Evolutionary conservation across 2,797 vertebrate species (phyloP).

Genomic region (Pseudomugil tenellus): DNA sequence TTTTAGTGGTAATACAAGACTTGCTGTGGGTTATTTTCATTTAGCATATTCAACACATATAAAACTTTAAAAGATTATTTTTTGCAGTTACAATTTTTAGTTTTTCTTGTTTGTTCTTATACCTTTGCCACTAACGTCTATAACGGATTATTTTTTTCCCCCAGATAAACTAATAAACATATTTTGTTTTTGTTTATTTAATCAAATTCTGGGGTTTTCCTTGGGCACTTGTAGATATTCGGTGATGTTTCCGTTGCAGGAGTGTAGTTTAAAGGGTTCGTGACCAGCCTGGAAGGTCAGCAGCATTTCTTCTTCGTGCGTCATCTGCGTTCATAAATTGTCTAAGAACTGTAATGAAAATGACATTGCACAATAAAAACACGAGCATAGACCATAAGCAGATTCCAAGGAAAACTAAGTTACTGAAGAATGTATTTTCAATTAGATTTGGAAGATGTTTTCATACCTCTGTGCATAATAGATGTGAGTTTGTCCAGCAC

Average conservation of each 20-base stretch:
- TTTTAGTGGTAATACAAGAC: too few relatives aligned
- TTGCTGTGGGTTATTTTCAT: too few relatives aligned
- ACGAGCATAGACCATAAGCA: neutral
- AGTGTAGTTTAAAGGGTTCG: neutral
- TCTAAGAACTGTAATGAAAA: neutral
- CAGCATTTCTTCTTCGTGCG: conserved; percentile 15
- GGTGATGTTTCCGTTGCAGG: neutral
- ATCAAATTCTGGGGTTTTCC: neutral
- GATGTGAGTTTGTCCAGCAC: conserved; percentile 21
- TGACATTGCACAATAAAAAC: conserved; percentile 5
- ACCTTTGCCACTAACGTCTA: neutral
- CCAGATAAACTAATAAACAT: neutral
- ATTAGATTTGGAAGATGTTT: conserved; percentile 17
- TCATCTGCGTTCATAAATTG: conserved; percentile 1
- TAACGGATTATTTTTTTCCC: neutral
- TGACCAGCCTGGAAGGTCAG: conserved; percentile 24
- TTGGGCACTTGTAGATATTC: neutral
- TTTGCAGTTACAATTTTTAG: too few relatives aligned
- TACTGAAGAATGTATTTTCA: neutral
- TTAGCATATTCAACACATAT: too few relatives aligned
- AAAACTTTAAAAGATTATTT: too few relatives aligned
- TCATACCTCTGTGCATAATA: conserved; percentile 12
- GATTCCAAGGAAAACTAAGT: conserved; percentile 7
- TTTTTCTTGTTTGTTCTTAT: neutral
- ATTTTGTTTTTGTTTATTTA: conserved; percentile 1